Evolutionary conservation across 2,113 vertebrate genomes (phyloP), one percentile per base, ranked within the genome.

Genomic region (Oreochromis niloticus): DNA sequence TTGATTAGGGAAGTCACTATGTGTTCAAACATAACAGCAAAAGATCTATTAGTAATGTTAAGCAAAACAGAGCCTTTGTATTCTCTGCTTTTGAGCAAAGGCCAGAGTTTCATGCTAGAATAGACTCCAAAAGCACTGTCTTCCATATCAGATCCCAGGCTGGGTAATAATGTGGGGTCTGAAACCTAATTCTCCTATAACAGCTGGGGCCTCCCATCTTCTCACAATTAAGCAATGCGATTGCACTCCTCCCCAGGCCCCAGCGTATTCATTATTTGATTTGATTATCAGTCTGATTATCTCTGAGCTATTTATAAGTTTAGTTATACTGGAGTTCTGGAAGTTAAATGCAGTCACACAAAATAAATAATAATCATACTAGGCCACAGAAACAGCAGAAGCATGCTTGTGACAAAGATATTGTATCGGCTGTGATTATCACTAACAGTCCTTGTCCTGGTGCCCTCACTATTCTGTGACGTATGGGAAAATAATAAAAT

Each of bases 141-240:
- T 93, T 93, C 91, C 85, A 88, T 89, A 89, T 93, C 89, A 88
- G 84, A 87, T 89, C 89, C 83, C 87, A 82, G 92, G 61, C 87
- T 19, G 55, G 54, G 78, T 86, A 85, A 87, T 88, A 89, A 92
- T 86, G 89, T 87, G 85, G 75, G 56, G 85, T 84, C 90, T 93
- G 94, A 94, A 95, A 94, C 93, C 85, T 46, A 87, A 93, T 79
- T 92, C 92, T 92, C 17, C 86, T 55, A 91, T 93, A 94, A 90
- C 91, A 92, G 92, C 92, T 93, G 95, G 87, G 80, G 87, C 87
- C 89, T 85, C 87, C 88, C 85, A 83, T 94, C 87, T 48, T 87
- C 55, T 91, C 75, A 89, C 87, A 91, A 89, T 93, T 86, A 91
- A 85, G 89, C 86, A 84, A 88, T 46, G 13, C 68, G 0, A 73